phyloP scores from a whole-genome alignment of 92 coral and sea anemone species.

The Muricea muricata region DNA sequence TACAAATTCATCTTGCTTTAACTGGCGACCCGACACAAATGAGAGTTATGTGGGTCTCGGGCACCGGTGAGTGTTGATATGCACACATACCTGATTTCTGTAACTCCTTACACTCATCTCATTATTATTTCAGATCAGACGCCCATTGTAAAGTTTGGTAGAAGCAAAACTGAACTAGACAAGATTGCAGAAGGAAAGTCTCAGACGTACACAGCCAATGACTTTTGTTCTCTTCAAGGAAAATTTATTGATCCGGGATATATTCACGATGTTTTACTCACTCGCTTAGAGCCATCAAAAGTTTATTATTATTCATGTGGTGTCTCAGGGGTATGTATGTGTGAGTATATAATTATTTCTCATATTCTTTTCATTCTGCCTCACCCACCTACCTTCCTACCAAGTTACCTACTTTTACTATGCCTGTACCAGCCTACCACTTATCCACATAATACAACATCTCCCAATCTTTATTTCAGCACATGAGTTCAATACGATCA shows the following conservation, averaged over 20 bases:
- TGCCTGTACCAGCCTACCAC: no score
- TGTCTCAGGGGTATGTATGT: constrained; percentile 10
- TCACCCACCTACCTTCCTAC: background rate
- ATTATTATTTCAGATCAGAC: constrained; percentile 38
- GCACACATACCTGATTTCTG: no score
- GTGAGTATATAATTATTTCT: background rate
- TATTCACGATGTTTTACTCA: constrained; percentile 71
- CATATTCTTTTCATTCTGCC: no score
- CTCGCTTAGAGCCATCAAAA: constrained; percentile 60
- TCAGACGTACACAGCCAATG: constrained; percentile 57
- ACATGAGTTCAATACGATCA: constrained; percentile 34
- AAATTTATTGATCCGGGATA: constrained; percentile 71
- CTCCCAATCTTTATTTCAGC: background rate
- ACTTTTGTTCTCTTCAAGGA: constrained; percentile 62
- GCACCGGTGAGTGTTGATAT: constrained; percentile 76
- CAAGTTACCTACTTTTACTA: background rate
- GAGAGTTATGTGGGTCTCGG: constrained; percentile 98
- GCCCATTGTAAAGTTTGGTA: constrained; percentile 53
- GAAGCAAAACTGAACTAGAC: background rate
- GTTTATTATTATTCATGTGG: constrained; percentile 67
- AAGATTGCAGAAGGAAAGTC: constrained; percentile 55
- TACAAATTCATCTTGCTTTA: constrained; percentile 86
- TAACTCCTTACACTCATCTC: background rate
- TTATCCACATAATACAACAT: background rate
- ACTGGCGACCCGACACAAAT: constrained; percentile 92